Evolutionary conservation across 1,140 invertebrate species (phyloP).

Genomic region (Ladona fulva): DNA sequence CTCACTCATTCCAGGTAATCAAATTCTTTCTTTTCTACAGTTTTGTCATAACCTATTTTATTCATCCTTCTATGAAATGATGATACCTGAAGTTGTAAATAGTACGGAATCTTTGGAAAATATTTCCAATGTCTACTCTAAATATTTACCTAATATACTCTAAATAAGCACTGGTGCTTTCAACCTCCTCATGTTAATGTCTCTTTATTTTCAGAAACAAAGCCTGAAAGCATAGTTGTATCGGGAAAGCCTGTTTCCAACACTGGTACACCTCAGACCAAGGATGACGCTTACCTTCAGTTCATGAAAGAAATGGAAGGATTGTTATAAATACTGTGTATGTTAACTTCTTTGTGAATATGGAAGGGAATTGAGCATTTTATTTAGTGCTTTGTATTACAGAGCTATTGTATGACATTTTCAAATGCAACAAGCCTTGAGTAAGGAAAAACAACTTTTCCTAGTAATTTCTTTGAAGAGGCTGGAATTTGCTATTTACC

Average conservation of each 20-base stretch:
- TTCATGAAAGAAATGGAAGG: slow-evolving; percentile 99
- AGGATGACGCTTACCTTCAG: slow-evolving; percentile 95
- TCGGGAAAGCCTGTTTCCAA: slow-evolving; percentile 29
- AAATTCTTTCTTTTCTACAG: background rate
- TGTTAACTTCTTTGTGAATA: background rate
- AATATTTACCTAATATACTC: too few relatives aligned
- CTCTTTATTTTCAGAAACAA: slow-evolving; percentile 20
- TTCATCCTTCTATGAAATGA: too few relatives aligned
- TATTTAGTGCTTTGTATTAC: background rate
- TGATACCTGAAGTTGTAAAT: too few relatives aligned
- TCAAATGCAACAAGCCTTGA: too few relatives aligned
- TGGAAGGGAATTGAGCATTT: background rate
- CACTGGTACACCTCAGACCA: slow-evolving; percentile 53
- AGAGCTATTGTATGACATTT: background rate
- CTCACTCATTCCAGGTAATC: background rate
- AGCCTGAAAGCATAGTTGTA: slow-evolving; percentile 20
- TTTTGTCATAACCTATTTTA: too few relatives aligned
- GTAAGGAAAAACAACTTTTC: too few relatives aligned
- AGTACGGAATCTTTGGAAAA: too few relatives aligned
- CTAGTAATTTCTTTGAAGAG: too few relatives aligned
- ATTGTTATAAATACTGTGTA: slow-evolving; percentile 50
- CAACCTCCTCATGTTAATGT: too few relatives aligned
- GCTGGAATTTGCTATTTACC: too few relatives aligned
- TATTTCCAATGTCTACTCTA: too few relatives aligned
- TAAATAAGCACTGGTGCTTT: too few relatives aligned